Evolutionary conservation across 2,888 invertebrate species (phyloP), one percentile per base, ranked within the genome.

Genomic region (Leucophenga maculata): DNA sequence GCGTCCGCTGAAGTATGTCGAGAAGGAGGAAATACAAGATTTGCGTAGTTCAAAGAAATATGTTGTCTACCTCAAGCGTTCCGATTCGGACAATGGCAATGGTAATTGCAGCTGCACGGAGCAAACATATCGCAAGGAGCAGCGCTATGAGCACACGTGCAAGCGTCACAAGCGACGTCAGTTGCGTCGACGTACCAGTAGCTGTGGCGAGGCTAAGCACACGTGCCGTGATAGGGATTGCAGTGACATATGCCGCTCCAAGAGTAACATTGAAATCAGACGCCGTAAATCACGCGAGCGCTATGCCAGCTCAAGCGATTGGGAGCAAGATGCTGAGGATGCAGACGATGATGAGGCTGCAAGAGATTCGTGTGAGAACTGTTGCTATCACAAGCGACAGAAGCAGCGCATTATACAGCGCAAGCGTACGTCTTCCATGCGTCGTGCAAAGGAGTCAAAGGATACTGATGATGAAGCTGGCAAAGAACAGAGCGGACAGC

Each of bases 281-380:
- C 75, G 87, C 4, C 78, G 77, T n/a, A 83, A 82, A 69, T 86
- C 87, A 0, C 79, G 84, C 4, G 88, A 87, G 54, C 78, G 83
- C 0, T 77, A 80, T 1, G 78, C 77, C 16, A 86, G 85, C 64
- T 89, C 89, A n/a, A 87, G 85, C 64, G 87, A 85, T 2, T 74
- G 89, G 88, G 85, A 83, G 14, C 60, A 39, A 39, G 26, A 9
- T 2, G 72, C 66, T 6, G 50, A 50, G 31, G 88, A 88, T 67
- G 88, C 89, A 22, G 88, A 89, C 62, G 71, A 78, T 18, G 72
- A 89, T 86, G 83, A 82, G 20, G 78, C 77, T 1, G 85, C 74
- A 20, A 89, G 90, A 71, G 90, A 90, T 60, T 91, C 90, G 1
- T 90, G 90, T 75, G 90, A 90, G 70, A 87, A 88, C 16, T 88